phyloP scores from a whole-genome alignment of 2,888 invertebrate genomes.

The Synanthedon myopaeformis region DNA sequence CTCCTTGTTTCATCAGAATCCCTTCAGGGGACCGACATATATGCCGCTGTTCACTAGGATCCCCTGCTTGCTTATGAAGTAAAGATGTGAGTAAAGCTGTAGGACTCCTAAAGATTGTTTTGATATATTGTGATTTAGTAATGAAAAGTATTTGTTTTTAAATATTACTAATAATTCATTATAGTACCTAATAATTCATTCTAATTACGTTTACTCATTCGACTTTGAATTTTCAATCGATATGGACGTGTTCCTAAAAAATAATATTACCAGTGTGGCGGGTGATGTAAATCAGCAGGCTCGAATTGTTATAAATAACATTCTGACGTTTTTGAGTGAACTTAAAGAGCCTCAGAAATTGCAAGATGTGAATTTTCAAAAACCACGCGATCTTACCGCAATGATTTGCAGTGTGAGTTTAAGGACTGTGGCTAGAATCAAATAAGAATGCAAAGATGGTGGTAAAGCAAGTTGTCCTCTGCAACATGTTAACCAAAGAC shows the following conservation, averaged over 20 bases:
- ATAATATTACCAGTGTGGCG: background rate
- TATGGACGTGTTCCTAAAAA: background rate
- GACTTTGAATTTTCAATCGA: too few species aligned
- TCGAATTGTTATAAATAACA: background rate
- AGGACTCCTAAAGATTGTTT: too few species aligned
- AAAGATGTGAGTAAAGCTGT: too few species aligned
- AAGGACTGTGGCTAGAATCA: background rate
- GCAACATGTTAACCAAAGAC: background rate
- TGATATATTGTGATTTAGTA: too few species aligned
- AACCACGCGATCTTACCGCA: background rate
- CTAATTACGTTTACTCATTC: too few species aligned
- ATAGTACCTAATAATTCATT: too few species aligned
- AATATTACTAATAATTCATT: too few species aligned
- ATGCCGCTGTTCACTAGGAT: too few species aligned
- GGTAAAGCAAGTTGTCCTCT: background rate
- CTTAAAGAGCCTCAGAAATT: background rate
- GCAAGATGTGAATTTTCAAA: background rate
- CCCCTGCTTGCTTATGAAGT: too few species aligned
- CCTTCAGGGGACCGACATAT: too few species aligned
- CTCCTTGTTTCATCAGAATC: too few species aligned
- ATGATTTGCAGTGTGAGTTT: background rate
- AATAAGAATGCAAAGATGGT: background rate
- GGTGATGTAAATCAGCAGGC: background rate
- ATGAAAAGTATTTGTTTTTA: too few species aligned
- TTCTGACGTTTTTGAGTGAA: background rate